These are phyloP conservation scores for Pentamera pediparva DNA, from an alignment of 53 echinoderm and acorn worm genomes.

Conservation along the genomic window DNA sequence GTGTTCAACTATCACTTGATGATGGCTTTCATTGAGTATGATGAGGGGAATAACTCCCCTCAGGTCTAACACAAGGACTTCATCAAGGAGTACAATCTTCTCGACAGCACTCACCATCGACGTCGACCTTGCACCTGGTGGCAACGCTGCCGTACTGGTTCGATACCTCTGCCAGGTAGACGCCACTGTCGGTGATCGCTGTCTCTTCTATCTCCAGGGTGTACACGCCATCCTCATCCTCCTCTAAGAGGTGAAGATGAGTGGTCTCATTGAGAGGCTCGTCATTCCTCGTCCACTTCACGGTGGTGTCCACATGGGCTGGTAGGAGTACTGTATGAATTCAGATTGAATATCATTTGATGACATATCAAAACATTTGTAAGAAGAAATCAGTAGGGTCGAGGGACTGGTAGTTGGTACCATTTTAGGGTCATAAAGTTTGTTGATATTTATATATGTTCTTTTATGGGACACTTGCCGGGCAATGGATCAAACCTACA, in stretches of 20 bases:
- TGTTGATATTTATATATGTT: too few species aligned
- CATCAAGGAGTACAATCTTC: not conserved
- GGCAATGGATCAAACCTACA: too few species aligned
- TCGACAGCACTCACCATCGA: conserved; percentile 86
- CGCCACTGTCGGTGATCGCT: conserved; percentile 52
- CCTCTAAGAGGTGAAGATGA: conserved; percentile 68
- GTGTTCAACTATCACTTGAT: not conserved
- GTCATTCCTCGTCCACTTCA: conserved; percentile 74
- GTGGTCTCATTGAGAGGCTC: conserved; percentile 56
- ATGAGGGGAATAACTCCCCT: not conserved
- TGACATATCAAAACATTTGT: too few species aligned
- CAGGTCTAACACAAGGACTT: too few species aligned
- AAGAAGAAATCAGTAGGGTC: too few species aligned
- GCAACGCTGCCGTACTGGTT: conserved; percentile 66
- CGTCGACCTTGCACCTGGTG: conserved; percentile 73
- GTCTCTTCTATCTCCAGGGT: conserved; percentile 90
- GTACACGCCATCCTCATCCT: conserved; percentile 64
- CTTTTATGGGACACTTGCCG: too few species aligned
- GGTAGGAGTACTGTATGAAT: conserved; percentile 60
- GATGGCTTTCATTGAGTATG: not conserved
- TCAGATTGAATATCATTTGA: too few species aligned
- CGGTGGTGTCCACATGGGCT: conserved; percentile 63
- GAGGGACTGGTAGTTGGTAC: too few species aligned
- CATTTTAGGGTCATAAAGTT: too few species aligned
- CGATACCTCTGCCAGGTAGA: conserved; percentile 69